Conservation (phyloP, 2,888 invertebrate species). For the Dusona sp. region DNA sequence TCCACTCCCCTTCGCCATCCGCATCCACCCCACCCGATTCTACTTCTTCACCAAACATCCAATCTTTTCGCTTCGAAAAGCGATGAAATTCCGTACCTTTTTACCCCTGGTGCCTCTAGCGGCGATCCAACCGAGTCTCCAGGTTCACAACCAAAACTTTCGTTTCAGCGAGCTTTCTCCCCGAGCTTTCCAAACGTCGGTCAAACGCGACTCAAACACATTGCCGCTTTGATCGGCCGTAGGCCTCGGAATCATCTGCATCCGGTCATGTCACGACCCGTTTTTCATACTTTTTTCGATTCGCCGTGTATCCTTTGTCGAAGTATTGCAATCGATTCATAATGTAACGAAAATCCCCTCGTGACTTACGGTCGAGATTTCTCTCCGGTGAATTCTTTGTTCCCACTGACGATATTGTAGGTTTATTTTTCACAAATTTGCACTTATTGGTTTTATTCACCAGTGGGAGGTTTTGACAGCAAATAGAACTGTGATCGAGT, state of each 20-base stretch:
- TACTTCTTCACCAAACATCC: neutral
- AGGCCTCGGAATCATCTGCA: neutral
- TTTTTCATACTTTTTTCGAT: too few species aligned
- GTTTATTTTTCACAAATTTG: neutral
- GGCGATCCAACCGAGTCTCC: neutral
- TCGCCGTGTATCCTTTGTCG: too few species aligned
- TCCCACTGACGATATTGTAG: neutral
- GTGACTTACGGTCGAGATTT: too few species aligned
- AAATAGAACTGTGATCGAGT: neutral
- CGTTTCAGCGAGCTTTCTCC: neutral
- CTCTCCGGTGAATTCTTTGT: neutral
- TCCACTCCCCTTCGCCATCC: neutral
- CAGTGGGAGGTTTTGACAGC: neutral
- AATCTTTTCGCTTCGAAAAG: neutral
- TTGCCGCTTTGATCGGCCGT: neutral
- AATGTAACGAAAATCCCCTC: too few species aligned
- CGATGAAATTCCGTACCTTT: neutral
- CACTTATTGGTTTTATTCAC: neutral
- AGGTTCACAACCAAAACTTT: neutral
- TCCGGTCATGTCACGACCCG: neutral
- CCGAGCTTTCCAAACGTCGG: conserved; percentile 10
- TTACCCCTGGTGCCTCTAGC: neutral
- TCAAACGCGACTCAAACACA: neutral
- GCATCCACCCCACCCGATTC: neutral
- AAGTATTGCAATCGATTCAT: too few species aligned